Evolutionary conservation across 92 coral and sea anemone species (phyloP).

Genomic region (Scolanthus callimorphus): DNA sequence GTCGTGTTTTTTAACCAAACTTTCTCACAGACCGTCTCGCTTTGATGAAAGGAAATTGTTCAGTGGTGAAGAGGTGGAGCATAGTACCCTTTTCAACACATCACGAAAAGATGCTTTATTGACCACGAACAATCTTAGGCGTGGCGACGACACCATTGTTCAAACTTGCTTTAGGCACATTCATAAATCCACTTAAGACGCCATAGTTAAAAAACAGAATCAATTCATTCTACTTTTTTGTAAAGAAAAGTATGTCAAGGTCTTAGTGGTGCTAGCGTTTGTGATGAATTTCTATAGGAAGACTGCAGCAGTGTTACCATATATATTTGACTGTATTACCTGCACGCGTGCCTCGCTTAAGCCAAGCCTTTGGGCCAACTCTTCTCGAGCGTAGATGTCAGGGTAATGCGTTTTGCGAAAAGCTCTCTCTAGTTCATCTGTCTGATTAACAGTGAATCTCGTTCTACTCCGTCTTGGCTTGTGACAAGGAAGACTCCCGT

Average conservation of each 20-base stretch:
- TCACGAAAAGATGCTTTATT: background rate
- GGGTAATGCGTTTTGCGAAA: slow-evolving; percentile 97
- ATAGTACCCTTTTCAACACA: background rate
- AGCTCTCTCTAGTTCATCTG: slow-evolving; percentile 92
- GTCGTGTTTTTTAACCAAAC: too few species aligned
- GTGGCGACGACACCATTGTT: too few species aligned
- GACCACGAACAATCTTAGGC: background rate
- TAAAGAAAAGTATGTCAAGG: too few species aligned
- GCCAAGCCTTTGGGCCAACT: slow-evolving; percentile 91
- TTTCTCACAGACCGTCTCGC: too few species aligned
- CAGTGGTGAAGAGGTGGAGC: background rate
- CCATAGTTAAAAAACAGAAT: too few species aligned
- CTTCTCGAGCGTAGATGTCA: slow-evolving; percentile 96
- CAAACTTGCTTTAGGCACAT: too few species aligned
- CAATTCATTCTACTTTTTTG: too few species aligned
- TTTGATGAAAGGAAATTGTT: background rate
- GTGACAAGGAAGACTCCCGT: slow-evolving; percentile 36
- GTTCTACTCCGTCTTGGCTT: slow-evolving; percentile 96
- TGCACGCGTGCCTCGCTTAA: slow-evolving; percentile 95
- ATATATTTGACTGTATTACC: too few species aligned
- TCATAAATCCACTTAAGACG: too few species aligned
- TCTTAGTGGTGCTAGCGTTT: too few species aligned
- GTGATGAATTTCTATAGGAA: too few species aligned
- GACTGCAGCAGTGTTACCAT: too few species aligned
- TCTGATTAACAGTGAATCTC: slow-evolving; percentile 77